Evolutionary conservation across 2,888 invertebrate genomes (phyloP), one percentile per base, ranked within the genome.

Genomic region (Diaprepes abbreviatus): DNA sequence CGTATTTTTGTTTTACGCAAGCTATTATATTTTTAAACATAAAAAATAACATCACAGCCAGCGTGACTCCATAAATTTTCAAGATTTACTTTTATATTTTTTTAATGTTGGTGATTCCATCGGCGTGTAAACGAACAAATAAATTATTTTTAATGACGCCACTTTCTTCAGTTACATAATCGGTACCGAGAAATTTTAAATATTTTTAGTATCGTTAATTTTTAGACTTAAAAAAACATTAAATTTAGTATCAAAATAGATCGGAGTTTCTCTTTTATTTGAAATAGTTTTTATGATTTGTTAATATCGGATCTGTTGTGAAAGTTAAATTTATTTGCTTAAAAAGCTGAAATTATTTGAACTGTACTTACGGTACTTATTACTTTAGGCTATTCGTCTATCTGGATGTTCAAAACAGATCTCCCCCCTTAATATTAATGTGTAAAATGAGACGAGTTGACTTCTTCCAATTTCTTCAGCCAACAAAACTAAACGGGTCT

Each of bases 241-340:
- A 21, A 43, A 43, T 43, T 43, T 43, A 4, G 3, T n/a, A 43
- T 21, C 10, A n/a, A 21, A 43, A 14, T 6, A 43, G 19, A 40
- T 40, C 17, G 6, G 16, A 43, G 43, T 43, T 43, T 43, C 43
- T 43, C 43, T 43, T 43, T 43, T 19, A 43, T n/a, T 21, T 6
- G 19, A 43, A 43, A 19, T 2, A 21, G 19, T 19, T 43, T n/a
- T n/a, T n/a, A 43, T 43, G 19, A 21, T 21, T 43, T 43, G 9
- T 9, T 5, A 24, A 21, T 21, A 14, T 1, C 1, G 19, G 2
- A 33, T 6, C 6, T 9, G 43, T 43, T 43, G 43, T 43, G 21
- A 43, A 43, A 43, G 43, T 17, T 6, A 40, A 6, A 17, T 40
- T 40, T 40, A 17, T 9, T 17, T 19, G 10, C 7, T 16, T 38